Evolutionary conservation across 2,888 invertebrate species (phyloP), one percentile per base, ranked within the genome.

Genomic region (Lithophane ornitopus): DNA sequence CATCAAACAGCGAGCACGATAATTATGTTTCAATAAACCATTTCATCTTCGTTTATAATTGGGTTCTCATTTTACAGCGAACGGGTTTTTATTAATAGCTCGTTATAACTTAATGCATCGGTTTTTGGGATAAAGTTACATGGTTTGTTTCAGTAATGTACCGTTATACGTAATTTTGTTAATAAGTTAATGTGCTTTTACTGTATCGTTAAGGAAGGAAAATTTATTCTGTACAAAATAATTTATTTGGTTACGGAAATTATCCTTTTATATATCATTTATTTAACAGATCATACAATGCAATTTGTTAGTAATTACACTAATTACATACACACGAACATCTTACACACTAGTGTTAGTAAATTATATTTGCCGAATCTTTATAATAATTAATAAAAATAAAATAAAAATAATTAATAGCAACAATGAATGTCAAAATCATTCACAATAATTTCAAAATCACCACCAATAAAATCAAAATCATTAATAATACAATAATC

Each of bases 21-120:
- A 58, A 78, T 70, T 61, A 78, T 74, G 44, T 81, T 69, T 61
- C 74, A 83, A 66, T 70, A 74, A 69, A 46, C 59, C 59, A 52
- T 78, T 82, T 69, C 49, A 73, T 65, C 73, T 69, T 74, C n/a
- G 44, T 78, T 44, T 70, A 52, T 81, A 82, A 81, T 83, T 74
- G 59, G 52, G 54, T 66, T 66, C 68, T 82, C 79, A 26, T 62
- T 66, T 82, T 66, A 69, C 83, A 58, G 19, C 12, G 46, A 34
- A 62, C 65, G 0, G 44, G 39, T 82, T 72, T 80, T 82, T 73
- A 73, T 69, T 73, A 69, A 73, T 82, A 63, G 26, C 59, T 77
- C 72, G 44, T 72, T 72, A 68, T 52, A 46, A 81, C 9, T 56
- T 66, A 67, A 67, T 71, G n/a, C 14, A 52, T 77, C 14, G 46